These are phyloP conservation scores for Vulpes vulpes DNA, from an alignment of 2,113 vertebrate genomes.

Conservation along the genomic window DNA sequence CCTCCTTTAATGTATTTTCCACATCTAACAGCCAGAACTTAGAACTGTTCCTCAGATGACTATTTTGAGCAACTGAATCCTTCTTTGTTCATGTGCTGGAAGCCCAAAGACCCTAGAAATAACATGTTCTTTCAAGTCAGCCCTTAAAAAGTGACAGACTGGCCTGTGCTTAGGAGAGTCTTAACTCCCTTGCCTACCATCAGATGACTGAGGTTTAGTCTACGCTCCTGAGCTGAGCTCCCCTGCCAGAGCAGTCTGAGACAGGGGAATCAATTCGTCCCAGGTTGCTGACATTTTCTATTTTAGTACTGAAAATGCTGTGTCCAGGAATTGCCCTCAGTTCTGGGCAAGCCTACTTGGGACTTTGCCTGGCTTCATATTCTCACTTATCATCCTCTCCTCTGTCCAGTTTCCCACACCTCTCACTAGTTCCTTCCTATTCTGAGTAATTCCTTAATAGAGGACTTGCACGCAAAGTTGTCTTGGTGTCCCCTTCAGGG, in stretches of 20 bases:
- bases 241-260: not conserved
- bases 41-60: not conserved
- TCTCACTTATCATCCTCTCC: not conserved
- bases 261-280: not conserved
- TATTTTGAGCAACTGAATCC: not conserved
- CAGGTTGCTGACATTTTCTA: not conserved
- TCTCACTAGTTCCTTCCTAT: not conserved
- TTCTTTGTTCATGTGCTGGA: not conserved
- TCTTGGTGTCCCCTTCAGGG: not conserved
- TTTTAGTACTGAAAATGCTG: not conserved
- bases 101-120: not conserved
- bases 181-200: too few species aligned
- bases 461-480: not conserved
- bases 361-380: not conserved
- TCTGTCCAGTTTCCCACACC: not conserved
- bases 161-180: not conserved
- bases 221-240: not conserved
- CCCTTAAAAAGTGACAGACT: not conserved
- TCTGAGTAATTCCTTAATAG: not conserved
- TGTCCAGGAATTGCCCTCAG: not conserved
- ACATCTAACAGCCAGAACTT: not conserved
- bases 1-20: not conserved
- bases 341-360: not conserved
- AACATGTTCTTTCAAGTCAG: not conserved
- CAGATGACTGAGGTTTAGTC: not conserved